Evolutionary conservation across 2,113 vertebrate species (phyloP).

Genomic region (Forbesichthys papilliferus): DNA sequence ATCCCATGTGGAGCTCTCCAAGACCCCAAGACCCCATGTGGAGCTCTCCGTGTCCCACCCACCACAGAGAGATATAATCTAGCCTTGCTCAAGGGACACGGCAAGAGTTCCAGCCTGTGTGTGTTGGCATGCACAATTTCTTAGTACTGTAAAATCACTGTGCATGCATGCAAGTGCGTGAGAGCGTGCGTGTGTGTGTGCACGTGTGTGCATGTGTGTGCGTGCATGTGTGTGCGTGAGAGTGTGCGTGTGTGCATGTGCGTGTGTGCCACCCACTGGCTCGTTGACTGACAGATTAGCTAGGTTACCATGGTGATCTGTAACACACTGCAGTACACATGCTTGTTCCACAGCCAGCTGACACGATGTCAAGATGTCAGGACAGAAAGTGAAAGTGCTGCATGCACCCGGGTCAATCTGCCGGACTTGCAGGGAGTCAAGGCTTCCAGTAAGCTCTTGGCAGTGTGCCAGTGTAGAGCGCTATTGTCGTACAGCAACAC

Average conservation of each 20-base stretch:
- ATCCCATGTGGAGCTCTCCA: too few species aligned
- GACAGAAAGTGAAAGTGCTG: slow-evolving; percentile 50
- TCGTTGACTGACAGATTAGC: too few species aligned
- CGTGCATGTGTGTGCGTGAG: slow-evolving; percentile 20
- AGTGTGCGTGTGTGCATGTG: background rate
- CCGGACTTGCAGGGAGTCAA: slow-evolving; percentile 41
- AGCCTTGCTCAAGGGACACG: too few species aligned
- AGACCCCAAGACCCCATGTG: too few species aligned
- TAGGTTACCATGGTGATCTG: too few species aligned
- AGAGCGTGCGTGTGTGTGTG: background rate
- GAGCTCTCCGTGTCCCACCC: too few species aligned
- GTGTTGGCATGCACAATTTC: background rate
- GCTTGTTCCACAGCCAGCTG: background rate
- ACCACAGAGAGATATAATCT: too few species aligned
- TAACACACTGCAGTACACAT: too few species aligned
- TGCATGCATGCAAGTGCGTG: background rate
- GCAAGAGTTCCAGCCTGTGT: background rate
- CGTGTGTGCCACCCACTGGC: background rate
- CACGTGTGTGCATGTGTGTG: background rate
- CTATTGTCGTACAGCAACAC: slow-evolving; percentile 26
- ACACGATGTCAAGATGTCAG: slow-evolving; percentile 31
- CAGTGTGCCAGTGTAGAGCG: slow-evolving; percentile 12
- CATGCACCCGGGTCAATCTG: slow-evolving; percentile 38
- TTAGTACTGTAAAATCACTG: background rate
- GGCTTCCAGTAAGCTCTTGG: slow-evolving; percentile 74